Percentiles rank a stretch among this genome's conserved stretches.
Conservation (phyloP, 2,888 invertebrate genomes). For the Hirtodrosophila alboralis region DNA sequence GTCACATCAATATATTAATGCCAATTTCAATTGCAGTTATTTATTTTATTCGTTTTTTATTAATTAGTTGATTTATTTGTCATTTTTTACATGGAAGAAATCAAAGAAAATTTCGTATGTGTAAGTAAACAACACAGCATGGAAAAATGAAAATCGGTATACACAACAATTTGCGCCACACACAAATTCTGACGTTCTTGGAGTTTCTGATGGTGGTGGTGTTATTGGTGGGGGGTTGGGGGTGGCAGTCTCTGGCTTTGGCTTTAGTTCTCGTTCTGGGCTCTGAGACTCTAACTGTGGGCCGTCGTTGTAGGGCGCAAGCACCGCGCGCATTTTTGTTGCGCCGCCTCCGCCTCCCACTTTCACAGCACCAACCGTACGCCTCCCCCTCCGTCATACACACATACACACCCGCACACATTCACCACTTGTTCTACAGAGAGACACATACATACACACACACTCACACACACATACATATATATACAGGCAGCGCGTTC, state of each 20-base stretch:
- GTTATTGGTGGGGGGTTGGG: constrained; percentile 13
- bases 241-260: constrained; percentile 33
- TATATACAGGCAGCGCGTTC: constrained; percentile 51
- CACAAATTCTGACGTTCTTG: constrained; percentile 63
- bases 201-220: constrained; percentile 38
- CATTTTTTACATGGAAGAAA: constrained; percentile 59
- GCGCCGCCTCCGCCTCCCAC: constrained; percentile 54
- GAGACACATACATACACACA: constrained; percentile 29
- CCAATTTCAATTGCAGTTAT: constrained; percentile 17
- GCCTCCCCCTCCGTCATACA: constrained; percentile 7
- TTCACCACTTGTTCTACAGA: constrained; percentile 28
- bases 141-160: constrained; percentile 79
- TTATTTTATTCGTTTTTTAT: constrained; percentile 11
- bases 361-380: constrained; percentile 8
- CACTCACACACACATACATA: constrained; percentile 24
- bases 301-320: constrained; percentile 70
- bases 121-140: constrained; percentile 78
- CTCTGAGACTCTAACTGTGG: constrained; percentile 48
- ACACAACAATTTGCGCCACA: constrained; percentile 80
- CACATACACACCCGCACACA: constrained; percentile 12
- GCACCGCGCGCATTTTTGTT: constrained; percentile 75
- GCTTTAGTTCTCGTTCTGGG: constrained; percentile 20
- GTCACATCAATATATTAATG: constrained; percentile 52
- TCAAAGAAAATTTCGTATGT: constrained; percentile 73
- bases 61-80: constrained; percentile 19